Base-by-base conservation (phyloP, 2,797 vertebrate genomes). In the Simalia tracyae region DNA sequence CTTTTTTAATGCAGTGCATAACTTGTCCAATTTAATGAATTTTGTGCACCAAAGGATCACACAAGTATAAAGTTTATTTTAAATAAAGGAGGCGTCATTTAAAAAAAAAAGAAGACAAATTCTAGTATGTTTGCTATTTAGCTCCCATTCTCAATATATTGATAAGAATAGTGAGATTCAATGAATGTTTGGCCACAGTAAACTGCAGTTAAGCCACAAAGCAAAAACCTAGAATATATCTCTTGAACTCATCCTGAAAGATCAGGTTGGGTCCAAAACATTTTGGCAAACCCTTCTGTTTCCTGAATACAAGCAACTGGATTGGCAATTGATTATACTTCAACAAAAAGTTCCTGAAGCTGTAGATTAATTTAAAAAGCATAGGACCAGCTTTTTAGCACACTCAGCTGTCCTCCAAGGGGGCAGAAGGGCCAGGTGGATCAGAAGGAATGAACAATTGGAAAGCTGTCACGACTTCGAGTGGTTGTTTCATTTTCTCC, bases 1-100 rank as follows among this genome's bases (percentile, higher is more conserved):
- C 76, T 81, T 63, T 84, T 89, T 84, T 89, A 92, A 42, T 85
- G 50, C 89, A 31, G 28, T 84, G n/a, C 15, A 15, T 88, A 92
- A 56, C 22, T n/a, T 68, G 11, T 66, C 76, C 9, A 59, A 92
- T 68, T 57, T 17, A 28, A n/a, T 31, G 26, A 68, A 59, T 22
- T 19, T 59, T 89, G 87, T n/a, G 26, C 66, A 56, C 17, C 26
- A 42, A 84, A 76, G 42, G 66, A 68, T 11, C 84, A 26, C 22
- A 84, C 19, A 7, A n/a, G 24, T 59, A 26, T 28, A 63, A 63
- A 42, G 26, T 61, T 28, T 36, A 63, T 36, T 60, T 63, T 81
- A 64, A 36, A 9, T 19, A 90, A 42, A 4, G 59, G n/a, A 64
- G 54, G 5, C 6, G 4, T 19, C 54, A 90, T 90, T 91, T 91